Evolutionary conservation across 1,140 invertebrate species (phyloP), one percentile per base, ranked within the genome.

Genomic region (Bombyx mandarina): DNA sequence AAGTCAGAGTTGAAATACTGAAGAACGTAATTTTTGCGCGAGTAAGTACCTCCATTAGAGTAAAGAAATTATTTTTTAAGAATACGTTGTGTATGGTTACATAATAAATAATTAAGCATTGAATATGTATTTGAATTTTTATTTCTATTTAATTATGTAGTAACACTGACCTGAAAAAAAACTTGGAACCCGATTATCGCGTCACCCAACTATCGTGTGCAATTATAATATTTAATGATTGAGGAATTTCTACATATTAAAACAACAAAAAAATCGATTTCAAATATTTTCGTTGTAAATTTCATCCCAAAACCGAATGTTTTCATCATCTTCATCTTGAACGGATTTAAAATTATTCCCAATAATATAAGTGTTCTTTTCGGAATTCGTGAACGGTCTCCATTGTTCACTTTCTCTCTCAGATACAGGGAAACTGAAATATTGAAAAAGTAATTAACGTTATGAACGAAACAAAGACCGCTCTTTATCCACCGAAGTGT

Each of bases 271-370:
- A 35, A 35, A 35, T 1, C 26, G 26, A 0, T 35, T 35, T 35
- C 66, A 56, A 52, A 65, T 49, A 22, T 52, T 45, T 69, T 79
- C 73, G n/a, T 56, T 59, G 52, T 84, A 86, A 43, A 86, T 70
- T 53, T 72, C 57, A 60, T 86, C 83, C 82, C 82, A 86, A 48
- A 86, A 79, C 12, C 58, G 58, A 50, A 79, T 79, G 57, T 74
- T 76, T 43, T 71, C 56, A 48, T 55, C 60, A 49, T 77, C 67
- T 1, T 67, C 54, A 56, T 78, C 63, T 50, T 65, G 42, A 45
- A 56, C 51, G 53, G 74, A 81, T 61, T 67, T 69, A 1, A 71
- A 53, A 52, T 69, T 53, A 49, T 73, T 69, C 35, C 69, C 79
- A 44, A 86, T 82, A 6, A 77, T 52, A 43, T 64, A 75, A 56